Base-by-base conservation (phyloP, 2,113 vertebrate species). In the Solea senegalensis region DNA sequence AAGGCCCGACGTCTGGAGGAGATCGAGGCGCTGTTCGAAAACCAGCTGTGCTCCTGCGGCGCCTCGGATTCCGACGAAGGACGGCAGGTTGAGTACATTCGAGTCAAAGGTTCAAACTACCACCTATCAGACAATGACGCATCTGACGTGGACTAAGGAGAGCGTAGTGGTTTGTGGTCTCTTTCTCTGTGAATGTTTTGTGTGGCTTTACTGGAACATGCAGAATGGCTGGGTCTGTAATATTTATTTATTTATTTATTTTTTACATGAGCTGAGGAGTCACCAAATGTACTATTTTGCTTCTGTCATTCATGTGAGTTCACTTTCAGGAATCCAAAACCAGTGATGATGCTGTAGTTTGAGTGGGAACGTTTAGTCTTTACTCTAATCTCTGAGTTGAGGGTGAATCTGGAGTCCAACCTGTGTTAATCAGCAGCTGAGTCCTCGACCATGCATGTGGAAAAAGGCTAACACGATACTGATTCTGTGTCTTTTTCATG, bases 41-140 rank as follows among this genome's bases (percentile, higher is more conserved):
- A 85, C 90, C 95, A 91, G 79, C 94, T 98, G 4, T 99, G 98
- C 85, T 96, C 96, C 2, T 99, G 97, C 83, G 97, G 98, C 53
- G 89, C 92, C 69, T 92, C 95, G 0, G 97, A 98, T 86, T 96
- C 96, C 2, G 98, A 98, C 79, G 97, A 99, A 81, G 97, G 94
- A 21, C 93, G 97, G 70, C 98, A 99, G 74, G 96, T 99, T 2
- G 98, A 99, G 88, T 99, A 99, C 89, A 99, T 99, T 85, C 94
- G 97, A 65, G 98, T 99, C 81, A 99, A 99, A 91, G 98, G 98
- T 74, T 98, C 96, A 82, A 99, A 99, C 93, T 99, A 99, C 84
- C 97, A 99, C 91, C 94, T 99, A 85, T 99, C 98, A 56, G 97
- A 99, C 94, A 99, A 99, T 65, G 98, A 99, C 50, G 96, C 96